These are phyloP conservation scores for Papilio demoleus DNA, from an alignment of 2,888 invertebrate species.

Conservation along the genomic window DNA sequence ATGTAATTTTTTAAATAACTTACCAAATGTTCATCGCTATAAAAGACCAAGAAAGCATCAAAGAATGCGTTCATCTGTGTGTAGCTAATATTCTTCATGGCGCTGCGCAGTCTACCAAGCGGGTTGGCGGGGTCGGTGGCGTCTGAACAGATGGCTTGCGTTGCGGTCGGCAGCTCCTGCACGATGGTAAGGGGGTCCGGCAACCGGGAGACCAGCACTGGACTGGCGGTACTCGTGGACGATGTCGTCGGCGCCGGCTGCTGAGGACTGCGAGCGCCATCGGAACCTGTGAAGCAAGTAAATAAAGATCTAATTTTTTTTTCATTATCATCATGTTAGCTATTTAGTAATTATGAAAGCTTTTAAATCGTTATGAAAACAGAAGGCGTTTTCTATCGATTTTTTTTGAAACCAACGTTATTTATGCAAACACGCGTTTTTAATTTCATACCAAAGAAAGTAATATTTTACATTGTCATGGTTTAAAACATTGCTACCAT, in stretches of 20 bases:
- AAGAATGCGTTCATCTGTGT: conserved; percentile 72
- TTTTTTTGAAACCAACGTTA: no score
- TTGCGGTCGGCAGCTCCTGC: conserved; percentile 54
- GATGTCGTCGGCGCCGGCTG: conserved; percentile 51
- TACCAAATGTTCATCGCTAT: conserved; percentile 92
- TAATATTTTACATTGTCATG: no score
- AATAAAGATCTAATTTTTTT: neutral
- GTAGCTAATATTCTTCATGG: conserved; percentile 73
- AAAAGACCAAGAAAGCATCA: conserved; percentile 90
- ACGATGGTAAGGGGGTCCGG: conserved; percentile 56
- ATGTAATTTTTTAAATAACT: conserved; percentile 26
- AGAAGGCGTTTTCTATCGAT: neutral
- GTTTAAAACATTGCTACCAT: no score
- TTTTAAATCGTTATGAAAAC: no score
- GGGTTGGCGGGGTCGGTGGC: conserved; percentile 59
- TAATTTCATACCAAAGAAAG: no score
- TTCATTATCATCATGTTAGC: no score
- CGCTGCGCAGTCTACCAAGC: conserved; percentile 73
- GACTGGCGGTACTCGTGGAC: conserved; percentile 47
- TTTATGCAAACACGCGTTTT: no score
- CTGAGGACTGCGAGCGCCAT: conserved; percentile 53
- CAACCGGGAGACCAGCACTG: conserved; percentile 48
- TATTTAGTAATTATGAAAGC: no score
- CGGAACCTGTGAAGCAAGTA: conserved; percentile 58
- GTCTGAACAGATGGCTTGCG: conserved; percentile 60